Conservation (phyloP, 2,797 vertebrate genomes). For the Epinephelus coioides region DNA sequence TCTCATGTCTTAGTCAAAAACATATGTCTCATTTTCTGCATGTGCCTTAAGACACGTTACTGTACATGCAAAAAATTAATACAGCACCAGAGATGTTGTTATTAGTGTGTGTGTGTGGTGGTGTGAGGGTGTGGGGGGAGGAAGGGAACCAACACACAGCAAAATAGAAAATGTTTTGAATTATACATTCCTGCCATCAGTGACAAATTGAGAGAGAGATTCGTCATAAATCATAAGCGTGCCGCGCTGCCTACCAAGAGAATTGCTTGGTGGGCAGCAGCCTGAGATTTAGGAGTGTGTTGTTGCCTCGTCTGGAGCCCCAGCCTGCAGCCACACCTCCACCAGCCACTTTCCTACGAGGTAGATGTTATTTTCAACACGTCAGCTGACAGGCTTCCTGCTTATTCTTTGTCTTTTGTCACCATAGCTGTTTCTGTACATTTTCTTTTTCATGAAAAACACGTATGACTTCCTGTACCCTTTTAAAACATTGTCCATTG, state of each 20-base stretch:
- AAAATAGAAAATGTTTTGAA: slow-evolving; percentile 84
- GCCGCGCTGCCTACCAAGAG: slow-evolving; percentile 75
- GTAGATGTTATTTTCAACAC: slow-evolving; percentile 36
- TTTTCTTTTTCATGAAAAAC: not conserved
- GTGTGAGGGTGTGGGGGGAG: not conserved
- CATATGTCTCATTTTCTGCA: slow-evolving; percentile 12
- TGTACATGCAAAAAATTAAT: slow-evolving; percentile 61
- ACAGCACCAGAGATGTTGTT: slow-evolving; percentile 21
- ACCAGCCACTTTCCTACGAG: slow-evolving; percentile 41
- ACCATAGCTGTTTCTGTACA: not conserved
- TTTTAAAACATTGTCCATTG: not conserved
- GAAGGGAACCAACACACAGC: slow-evolving; percentile 59
- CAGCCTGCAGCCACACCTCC: slow-evolving; percentile 62
- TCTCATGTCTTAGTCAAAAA: slow-evolving; percentile 16
- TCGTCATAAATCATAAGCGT: slow-evolving; percentile 84
- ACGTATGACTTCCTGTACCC: not conserved
- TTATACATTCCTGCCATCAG: slow-evolving; percentile 82
- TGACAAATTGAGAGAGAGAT: slow-evolving; percentile 84
- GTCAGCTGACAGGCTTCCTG: slow-evolving; percentile 19
- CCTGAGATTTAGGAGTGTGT: slow-evolving; percentile 81
- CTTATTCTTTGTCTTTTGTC: not conserved
- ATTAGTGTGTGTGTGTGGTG: not conserved
- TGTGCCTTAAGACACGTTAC: slow-evolving; percentile 38
- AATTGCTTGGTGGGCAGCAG: slow-evolving; percentile 82
- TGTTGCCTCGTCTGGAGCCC: slow-evolving; percentile 57